These are phyloP conservation scores for Aratinga solstitialis DNA, from an alignment of 2,797 vertebrate genomes.

Conservation along the genomic window DNA sequence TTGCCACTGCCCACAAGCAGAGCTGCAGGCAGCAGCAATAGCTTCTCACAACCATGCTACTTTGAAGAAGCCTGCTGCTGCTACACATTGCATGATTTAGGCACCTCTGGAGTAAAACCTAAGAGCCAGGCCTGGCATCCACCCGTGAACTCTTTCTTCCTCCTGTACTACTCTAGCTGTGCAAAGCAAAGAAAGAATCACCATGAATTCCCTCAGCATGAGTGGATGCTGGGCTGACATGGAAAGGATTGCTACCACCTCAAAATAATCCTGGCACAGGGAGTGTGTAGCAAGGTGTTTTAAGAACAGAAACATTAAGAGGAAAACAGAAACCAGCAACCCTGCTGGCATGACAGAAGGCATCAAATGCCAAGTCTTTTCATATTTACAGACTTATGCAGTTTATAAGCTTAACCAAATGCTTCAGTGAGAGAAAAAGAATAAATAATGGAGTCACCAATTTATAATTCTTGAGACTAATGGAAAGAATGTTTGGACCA, in stretches of 20 bases:
- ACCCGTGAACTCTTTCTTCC: too few relatives aligned
- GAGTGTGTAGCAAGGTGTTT: not conserved
- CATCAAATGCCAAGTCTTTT: not conserved
- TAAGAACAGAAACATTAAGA: constrained; percentile 12
- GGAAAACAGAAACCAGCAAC: constrained; percentile 5
- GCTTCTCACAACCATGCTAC: not conserved
- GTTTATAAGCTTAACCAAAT: not conserved
- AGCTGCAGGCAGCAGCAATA: not conserved
- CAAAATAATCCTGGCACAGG: not conserved
- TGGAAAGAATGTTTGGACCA: not conserved
- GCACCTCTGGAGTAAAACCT: not conserved
- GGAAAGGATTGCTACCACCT: not conserved
- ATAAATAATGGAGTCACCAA: not conserved
- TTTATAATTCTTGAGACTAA: not conserved
- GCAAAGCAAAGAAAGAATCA: not conserved
- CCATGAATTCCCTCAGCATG: not conserved
- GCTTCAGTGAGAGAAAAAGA: not conserved
- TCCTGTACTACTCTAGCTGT: not conserved
- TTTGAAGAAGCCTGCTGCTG: not conserved
- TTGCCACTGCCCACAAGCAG: not conserved
- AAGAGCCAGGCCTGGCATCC: not conserved
- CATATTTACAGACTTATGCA: not conserved
- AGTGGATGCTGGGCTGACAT: not conserved
- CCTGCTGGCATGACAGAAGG: not conserved
- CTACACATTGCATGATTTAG: not conserved